Percentiles rank a stretch among this genome's conserved stretches.
These are phyloP conservation scores for Aphrophora alni DNA, from an alignment of 2,888 invertebrate genomes.

Conservation along the genomic window DNA sequence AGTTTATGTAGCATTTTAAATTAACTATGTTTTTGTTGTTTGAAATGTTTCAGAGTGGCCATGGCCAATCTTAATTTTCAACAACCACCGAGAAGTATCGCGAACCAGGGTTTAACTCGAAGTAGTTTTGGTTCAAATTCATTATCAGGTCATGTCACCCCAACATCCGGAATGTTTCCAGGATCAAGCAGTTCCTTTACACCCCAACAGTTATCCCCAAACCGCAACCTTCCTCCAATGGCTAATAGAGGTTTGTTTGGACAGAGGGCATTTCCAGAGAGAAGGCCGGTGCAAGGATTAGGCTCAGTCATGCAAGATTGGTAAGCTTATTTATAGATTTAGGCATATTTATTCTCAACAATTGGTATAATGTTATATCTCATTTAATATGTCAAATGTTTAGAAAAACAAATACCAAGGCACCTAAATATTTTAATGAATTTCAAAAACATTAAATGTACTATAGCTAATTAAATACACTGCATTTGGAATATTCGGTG, in stretches of 20 bases:
- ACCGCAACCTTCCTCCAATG: conserved; percentile 55
- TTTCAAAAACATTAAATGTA: no score
- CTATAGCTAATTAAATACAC: no score
- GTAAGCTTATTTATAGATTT: conserved; percentile 41
- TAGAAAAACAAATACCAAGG: no score
- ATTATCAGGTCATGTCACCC: conserved; percentile 78
- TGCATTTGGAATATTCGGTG: no score
- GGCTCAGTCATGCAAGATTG: conserved; percentile 58
- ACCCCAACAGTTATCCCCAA: conserved; percentile 56
- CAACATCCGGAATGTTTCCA: conserved; percentile 70
- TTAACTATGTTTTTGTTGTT: background rate
- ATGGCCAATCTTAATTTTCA: conserved; percentile 95
- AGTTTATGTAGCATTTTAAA: no score
- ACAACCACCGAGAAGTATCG: conserved; percentile 87
- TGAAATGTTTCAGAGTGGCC: conserved; percentile 62
- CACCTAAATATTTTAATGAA: no score
- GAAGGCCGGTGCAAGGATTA: conserved; percentile 69
- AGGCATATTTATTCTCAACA: no score
- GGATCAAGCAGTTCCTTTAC: conserved; percentile 55
- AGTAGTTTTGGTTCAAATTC: conserved; percentile 70
- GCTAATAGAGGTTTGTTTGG: conserved; percentile 71
- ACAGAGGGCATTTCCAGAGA: conserved; percentile 80
- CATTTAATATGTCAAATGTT: no score
- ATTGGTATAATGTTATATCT: no score
- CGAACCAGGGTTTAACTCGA: conserved; percentile 71